Evolutionary conservation across 2,113 vertebrate genomes (phyloP), one percentile per base, ranked within the genome.

Genomic region (Nycticorax nycticorax): DNA sequence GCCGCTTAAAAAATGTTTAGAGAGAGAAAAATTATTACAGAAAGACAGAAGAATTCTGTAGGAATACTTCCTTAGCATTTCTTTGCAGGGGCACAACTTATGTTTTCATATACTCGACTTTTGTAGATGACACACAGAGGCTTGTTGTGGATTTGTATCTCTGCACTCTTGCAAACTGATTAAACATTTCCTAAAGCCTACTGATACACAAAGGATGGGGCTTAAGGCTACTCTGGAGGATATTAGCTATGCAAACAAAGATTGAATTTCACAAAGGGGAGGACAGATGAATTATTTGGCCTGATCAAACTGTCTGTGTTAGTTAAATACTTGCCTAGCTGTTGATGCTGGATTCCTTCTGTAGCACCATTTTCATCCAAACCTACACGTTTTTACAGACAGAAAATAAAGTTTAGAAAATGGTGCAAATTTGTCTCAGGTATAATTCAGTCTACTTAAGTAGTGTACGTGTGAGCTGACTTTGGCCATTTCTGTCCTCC

Each of bases 241-340:
- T 77, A 87, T 85, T 91, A 87, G 45, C 89, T 80, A 18, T 72
- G 83, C 84, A 95, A 95, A 92, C 80, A 90, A 57, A 89, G 91
- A 69, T 10, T 81, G 80, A 82, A 47, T 75, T 89, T 75, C 84
- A 89, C 77, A 87, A 92, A 94, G 35, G 10, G 52, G 37, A 89
- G 48, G 60, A 53, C 5, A 20, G 60, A 78, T 84, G 28, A 88
- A 24, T 85, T 87, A 50, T 68, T 48, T 92, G 84, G 28, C 87
- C 62, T 43, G 32, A 74, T 53, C 76, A 91, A 81, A 95, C 59
- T 80, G 50, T 32, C 37, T 69, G 45, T 82, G 56, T 89, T 93
- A 87, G 69, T 63, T 86, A 92, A 90, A 69, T 66, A 85, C 43
- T 81, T 74, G 39, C 3, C 3, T 39, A 32, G 71, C 14, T 71